Evolutionary conservation across 2,888 invertebrate species (phyloP).

Genomic region (Tachystola acroxantha): DNA sequence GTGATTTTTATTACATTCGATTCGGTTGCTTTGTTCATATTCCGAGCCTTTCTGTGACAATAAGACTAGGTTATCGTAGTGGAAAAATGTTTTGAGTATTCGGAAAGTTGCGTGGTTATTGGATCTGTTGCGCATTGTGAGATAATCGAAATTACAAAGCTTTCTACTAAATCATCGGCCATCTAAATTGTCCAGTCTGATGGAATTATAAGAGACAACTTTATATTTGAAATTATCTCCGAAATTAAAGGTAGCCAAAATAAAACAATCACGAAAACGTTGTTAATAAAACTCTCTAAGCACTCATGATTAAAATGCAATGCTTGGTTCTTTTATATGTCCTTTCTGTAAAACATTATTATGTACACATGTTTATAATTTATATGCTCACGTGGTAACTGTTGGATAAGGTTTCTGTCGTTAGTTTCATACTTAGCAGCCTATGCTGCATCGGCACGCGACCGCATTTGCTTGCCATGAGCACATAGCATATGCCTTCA

Average conservation of each 20-base stretch:
- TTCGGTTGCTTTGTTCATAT: slow-evolving; percentile 73
- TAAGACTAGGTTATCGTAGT: slow-evolving; percentile 45
- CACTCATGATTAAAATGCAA: too few relatives aligned
- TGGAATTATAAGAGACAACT: too few relatives aligned
- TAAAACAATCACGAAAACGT: too few relatives aligned
- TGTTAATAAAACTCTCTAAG: too few relatives aligned
- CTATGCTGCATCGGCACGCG: slow-evolving; percentile 62
- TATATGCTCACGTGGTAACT: not conserved
- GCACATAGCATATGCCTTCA: slow-evolving; percentile 33
- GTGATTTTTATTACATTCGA: slow-evolving; percentile 76
- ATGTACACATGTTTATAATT: slow-evolving; percentile 4
- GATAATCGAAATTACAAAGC: too few relatives aligned
- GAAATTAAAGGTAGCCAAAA: too few relatives aligned
- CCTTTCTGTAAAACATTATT: slow-evolving; percentile 3
- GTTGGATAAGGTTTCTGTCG: slow-evolving; percentile 48
- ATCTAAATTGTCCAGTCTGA: too few relatives aligned
- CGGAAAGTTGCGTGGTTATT: slow-evolving; percentile 10
- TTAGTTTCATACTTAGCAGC: slow-evolving; percentile 23
- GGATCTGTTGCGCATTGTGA: slow-evolving; percentile 5
- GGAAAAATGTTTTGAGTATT: slow-evolving; percentile 44
- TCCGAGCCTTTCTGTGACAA: slow-evolving; percentile 47
- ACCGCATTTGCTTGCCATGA: slow-evolving; percentile 39
- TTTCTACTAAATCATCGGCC: slow-evolving; percentile 3
- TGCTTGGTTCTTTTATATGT: too few relatives aligned
- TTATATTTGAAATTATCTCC: too few relatives aligned